phyloP scores from a whole-genome alignment of 2,888 invertebrate genomes.

The Linnaemya tessellans region DNA sequence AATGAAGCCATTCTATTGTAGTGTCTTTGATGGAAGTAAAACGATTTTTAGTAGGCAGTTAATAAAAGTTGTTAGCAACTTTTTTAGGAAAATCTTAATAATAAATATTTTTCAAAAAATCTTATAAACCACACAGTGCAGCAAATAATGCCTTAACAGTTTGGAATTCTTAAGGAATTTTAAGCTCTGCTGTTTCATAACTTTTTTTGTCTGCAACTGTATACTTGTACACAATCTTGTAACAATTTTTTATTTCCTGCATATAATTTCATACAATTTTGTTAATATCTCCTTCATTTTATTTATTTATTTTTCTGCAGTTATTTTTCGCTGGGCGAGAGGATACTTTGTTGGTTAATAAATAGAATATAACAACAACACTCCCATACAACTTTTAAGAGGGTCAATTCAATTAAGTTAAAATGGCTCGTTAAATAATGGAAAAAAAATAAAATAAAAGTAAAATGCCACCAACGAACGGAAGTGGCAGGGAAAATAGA shows the following conservation, averaged over 20 bases:
- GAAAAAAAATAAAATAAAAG: conserved; percentile 40
- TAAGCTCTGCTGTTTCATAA: neutral
- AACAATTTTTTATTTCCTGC: neutral
- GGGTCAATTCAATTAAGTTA: conserved; percentile 69
- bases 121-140: too few relatives aligned
- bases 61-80: too few relatives aligned
- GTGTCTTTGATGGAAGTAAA: neutral
- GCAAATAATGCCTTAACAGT: too few relatives aligned
- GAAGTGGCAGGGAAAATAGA: neutral
- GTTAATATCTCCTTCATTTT: conserved; percentile 31
- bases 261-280: conserved; percentile 29
- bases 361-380: conserved; percentile 9
- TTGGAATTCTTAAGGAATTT: neutral
- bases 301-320: conserved; percentile 30
- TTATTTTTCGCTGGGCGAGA: conserved; percentile 21
- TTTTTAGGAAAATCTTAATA: too few relatives aligned
- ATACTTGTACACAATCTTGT: neutral
- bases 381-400: conserved; percentile 21
- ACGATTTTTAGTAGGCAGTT: neutral
- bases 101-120: too few relatives aligned
- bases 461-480: conserved; percentile 1
- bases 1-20: neutral
- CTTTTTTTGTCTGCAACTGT: neutral
- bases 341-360: conserved; percentile 27
- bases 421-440: conserved; percentile 59